Conservation (phyloP, 2,113 vertebrate species). For the Bubalus kerabau region DNA sequence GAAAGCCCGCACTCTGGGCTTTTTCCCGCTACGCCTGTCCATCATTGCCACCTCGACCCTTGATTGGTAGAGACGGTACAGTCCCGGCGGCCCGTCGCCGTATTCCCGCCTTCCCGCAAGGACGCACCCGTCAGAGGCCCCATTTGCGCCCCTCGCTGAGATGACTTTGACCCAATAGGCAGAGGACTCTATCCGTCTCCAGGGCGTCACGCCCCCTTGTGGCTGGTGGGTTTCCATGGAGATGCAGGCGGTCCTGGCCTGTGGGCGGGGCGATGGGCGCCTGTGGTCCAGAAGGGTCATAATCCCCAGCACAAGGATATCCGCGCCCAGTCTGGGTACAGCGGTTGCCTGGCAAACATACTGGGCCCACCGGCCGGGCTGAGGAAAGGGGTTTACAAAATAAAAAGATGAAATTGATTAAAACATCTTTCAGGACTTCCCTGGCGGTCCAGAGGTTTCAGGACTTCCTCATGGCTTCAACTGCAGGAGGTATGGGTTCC, state of each 20-base stretch:
- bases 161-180: constrained; percentile 21
- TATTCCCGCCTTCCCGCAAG: constrained; percentile 35
- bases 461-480: background rate
- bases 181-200: background rate
- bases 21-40: constrained; percentile 58
- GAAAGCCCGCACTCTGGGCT: background rate
- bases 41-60: constrained; percentile 13
- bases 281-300: background rate
- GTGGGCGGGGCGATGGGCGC: constrained; percentile 1
- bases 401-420: background rate
- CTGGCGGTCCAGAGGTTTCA: background rate
- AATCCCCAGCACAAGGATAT: background rate
- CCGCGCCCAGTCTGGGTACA: background rate
- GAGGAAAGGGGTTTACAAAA: background rate
- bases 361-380: background rate
- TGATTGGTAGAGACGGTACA: constrained; percentile 31
- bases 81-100: background rate
- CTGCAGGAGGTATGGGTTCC: background rate
- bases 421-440: background rate
- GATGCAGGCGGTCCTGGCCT: constrained; percentile 19
- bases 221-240: constrained; percentile 66
- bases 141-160: background rate
- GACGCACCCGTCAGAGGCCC: background rate
- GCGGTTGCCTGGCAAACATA: background rate
- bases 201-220: constrained; percentile 20